Evolutionary conservation across 2,888 invertebrate species (phyloP), one percentile per base, ranked within the genome.

Genomic region (Eubasilissa splendida): DNA sequence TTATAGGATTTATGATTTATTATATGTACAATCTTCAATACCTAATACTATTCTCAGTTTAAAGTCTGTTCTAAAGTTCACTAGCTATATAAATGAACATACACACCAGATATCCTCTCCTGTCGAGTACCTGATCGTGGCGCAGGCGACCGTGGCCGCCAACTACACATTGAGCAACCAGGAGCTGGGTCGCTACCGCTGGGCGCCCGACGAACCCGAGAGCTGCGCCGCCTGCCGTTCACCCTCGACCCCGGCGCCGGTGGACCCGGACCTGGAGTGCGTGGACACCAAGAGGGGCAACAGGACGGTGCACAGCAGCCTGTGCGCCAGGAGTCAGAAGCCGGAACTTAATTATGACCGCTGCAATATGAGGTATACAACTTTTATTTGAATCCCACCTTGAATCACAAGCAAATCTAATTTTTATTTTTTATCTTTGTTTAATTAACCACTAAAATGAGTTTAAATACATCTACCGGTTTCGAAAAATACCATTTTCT

Each of bases 241-340:
- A 9, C 33, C 53, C 14, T 22, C 10, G 12, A 70, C 59, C 31
- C 42, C 58, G n/a, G 85, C 88, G n/a, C 89, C 89, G 0, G 22
- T 22, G 22, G 42, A 42, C 42, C 42, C 42, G 42, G 42, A 42
- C 81, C 81, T 12, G 42, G 85, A 86, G 1, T 90, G 90, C 84
- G 87, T 88, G 0, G 87, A 87, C 3, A 83, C 86, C 0, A 85
- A 63, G 31, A 31, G 70, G 42, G 70, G 59, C 33, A 80, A 71
- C 58, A 75, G 88, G 0, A 90, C 90, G 84, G 84, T 86, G 1
- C 88, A 90, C 42, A 85, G 88, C 0, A 89, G 88, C 77, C 85
- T 88, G 59, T 90, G 90, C 85, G 59, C 73, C n/a, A 50, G 63
- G 42, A 63, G 71, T n/a, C 14, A 50, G 14, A 60, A 50, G 31